phyloP scores from a whole-genome alignment of 2,888 invertebrate species.

The Acanthacorydalis orientalis region DNA sequence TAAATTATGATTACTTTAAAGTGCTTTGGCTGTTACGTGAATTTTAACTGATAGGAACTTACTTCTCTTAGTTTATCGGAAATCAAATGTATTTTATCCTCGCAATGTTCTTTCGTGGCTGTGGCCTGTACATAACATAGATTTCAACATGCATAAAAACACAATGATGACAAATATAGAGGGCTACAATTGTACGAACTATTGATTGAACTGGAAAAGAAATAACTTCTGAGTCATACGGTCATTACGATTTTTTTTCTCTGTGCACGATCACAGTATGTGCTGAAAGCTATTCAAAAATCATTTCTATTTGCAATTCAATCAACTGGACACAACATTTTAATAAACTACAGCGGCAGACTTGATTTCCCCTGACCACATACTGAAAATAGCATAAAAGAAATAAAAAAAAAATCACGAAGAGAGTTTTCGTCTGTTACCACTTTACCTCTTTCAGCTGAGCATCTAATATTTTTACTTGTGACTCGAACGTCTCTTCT shows the following conservation, averaged over 20 bases:
- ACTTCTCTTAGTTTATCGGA: conserved; percentile 56
- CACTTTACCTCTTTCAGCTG: conserved; percentile 81
- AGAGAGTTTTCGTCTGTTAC: not conserved
- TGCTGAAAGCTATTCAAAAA: too few species aligned
- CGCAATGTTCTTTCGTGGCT: conserved; percentile 52
- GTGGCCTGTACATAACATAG: conserved; percentile 35
- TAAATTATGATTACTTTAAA: not conserved
- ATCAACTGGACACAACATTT: too few species aligned
- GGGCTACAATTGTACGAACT: not conserved
- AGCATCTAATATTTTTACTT: conserved; percentile 77
- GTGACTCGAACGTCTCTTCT: conserved; percentile 84
- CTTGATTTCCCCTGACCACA: conserved; percentile 2
- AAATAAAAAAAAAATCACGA: conserved; percentile 2
- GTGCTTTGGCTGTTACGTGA: too few species aligned
- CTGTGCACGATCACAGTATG: too few species aligned
- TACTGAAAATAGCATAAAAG: conserved; percentile 2
- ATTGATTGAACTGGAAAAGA: too few species aligned
- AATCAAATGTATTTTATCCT: conserved; percentile 56
- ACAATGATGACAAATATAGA: not conserved
- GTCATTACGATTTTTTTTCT: too few species aligned
- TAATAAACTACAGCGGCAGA: conserved; percentile 1
- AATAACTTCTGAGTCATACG: too few species aligned
- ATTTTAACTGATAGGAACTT: conserved; percentile 26
- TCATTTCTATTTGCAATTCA: too few species aligned
- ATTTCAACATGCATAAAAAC: conserved; percentile 7